Conservation (phyloP, 2,113 vertebrate genomes). For the Phrynosoma blainvillii region DNA sequence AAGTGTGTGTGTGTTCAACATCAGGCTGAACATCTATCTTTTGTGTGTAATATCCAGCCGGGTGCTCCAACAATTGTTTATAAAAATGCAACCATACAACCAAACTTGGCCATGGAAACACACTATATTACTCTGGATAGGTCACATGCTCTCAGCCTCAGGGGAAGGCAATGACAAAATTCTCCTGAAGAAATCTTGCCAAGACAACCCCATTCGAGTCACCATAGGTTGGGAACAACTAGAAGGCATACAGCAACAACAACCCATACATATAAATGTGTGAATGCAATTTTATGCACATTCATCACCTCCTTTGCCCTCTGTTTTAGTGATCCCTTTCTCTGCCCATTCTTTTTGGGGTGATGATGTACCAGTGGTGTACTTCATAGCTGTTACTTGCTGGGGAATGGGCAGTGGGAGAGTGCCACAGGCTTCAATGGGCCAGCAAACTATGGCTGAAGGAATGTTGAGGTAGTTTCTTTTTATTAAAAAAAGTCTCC, state of each 20-base stretch:
- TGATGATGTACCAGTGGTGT: background rate
- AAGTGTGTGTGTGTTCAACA: background rate
- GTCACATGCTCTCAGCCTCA: too few species aligned
- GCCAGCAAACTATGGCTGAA: background rate
- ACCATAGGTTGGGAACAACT: too few species aligned
- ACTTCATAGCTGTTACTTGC: background rate
- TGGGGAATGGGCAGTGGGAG: background rate
- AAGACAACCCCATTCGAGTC: too few species aligned
- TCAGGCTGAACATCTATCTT: background rate
- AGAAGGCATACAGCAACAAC: too few species aligned
- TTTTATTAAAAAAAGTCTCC: background rate
- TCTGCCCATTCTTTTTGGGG: background rate
- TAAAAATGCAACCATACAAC: background rate
- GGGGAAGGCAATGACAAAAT: too few species aligned
- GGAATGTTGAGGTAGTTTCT: background rate
- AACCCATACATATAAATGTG: background rate
- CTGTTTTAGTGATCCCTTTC: background rate
- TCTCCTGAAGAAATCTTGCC: too few species aligned
- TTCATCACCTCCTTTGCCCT: background rate
- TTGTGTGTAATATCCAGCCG: background rate
- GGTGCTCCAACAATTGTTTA: background rate
- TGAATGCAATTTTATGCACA: background rate
- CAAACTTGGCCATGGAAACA: too few species aligned
- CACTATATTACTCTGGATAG: too few species aligned
- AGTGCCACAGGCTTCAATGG: too few species aligned